Conservation (phyloP, 2,113 vertebrate genomes). For the Rafetus swinhoei region DNA sequence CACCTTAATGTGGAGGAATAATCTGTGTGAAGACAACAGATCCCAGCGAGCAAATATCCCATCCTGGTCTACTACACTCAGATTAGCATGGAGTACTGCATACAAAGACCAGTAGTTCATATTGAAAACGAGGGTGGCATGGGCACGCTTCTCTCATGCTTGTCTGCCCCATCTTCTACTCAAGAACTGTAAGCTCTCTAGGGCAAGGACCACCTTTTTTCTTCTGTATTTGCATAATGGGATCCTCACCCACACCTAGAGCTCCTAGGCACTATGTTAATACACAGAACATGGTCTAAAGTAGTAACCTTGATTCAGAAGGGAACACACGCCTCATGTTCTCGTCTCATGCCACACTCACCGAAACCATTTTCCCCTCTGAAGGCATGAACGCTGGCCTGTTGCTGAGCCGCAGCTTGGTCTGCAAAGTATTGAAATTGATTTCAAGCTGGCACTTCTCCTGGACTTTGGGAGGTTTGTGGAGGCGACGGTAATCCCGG, state of each 20-base stretch:
- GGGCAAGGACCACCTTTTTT: background rate
- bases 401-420: conserved; percentile 98
- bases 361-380: conserved; percentile 97
- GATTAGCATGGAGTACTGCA: background rate
- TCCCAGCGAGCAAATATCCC: background rate
- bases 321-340: accelerated
- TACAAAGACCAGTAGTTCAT: background rate
- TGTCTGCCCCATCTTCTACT: accelerated
- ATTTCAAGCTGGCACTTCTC: conserved; percentile 99
- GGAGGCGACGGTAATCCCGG: conserved; percentile 93
- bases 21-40: background rate
- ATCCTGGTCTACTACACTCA: background rate
- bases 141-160: background rate
- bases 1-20: background rate
- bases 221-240: background rate
- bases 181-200: background rate
- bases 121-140: background rate
- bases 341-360: conserved; percentile 65
- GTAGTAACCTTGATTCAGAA: background rate
- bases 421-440: conserved; percentile 99
- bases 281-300: background rate
- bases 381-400: conserved; percentile 98
- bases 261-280: background rate
- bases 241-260: background rate
- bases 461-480: conserved; percentile 98